Conservation (phyloP, 1,140 invertebrate genomes). For the Elymnias hypermnestra region DNA sequence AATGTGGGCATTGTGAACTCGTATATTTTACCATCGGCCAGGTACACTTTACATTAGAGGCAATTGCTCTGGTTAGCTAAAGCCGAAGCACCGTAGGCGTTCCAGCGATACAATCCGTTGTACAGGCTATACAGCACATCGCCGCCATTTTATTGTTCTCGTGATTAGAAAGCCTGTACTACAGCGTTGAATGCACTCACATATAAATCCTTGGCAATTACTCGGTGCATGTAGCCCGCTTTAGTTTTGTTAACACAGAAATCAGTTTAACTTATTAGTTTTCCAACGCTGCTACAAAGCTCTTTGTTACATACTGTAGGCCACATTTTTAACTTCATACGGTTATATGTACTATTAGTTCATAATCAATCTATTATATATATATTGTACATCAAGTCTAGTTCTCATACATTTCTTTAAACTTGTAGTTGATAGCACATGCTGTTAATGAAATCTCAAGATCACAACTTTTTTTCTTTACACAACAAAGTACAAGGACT, state of each 20-base stretch:
- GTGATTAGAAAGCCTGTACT: slow-evolving; percentile 34
- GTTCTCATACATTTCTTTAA: too few species aligned
- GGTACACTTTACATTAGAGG: slow-evolving; percentile 9
- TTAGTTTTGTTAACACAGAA: slow-evolving; percentile 19
- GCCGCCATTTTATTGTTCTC: slow-evolving; percentile 38
- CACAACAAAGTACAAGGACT: too few species aligned
- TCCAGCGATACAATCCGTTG: slow-evolving; percentile 23
- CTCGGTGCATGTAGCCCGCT: slow-evolving; percentile 5
- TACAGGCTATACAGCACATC: slow-evolving; percentile 13
- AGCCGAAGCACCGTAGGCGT: slow-evolving; percentile 19
- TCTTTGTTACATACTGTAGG: too few species aligned
- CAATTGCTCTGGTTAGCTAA: slow-evolving; percentile 15
- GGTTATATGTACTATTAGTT: too few species aligned
- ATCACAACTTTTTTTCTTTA: too few species aligned
- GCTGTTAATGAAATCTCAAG: too few species aligned
- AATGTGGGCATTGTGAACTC: background rate
- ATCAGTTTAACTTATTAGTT: slow-evolving; percentile 11
- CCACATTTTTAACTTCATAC: too few species aligned
- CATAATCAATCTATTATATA: too few species aligned
- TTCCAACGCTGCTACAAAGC: background rate
- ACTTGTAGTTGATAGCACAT: too few species aligned
- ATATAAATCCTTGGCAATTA: slow-evolving; percentile 21
- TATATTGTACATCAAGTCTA: too few species aligned
- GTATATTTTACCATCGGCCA: slow-evolving; percentile 1
- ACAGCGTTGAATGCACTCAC: slow-evolving; percentile 24